These are phyloP conservation scores for Corapipo altera DNA, from an alignment of 2,113 vertebrate species.

Conservation along the genomic window DNA sequence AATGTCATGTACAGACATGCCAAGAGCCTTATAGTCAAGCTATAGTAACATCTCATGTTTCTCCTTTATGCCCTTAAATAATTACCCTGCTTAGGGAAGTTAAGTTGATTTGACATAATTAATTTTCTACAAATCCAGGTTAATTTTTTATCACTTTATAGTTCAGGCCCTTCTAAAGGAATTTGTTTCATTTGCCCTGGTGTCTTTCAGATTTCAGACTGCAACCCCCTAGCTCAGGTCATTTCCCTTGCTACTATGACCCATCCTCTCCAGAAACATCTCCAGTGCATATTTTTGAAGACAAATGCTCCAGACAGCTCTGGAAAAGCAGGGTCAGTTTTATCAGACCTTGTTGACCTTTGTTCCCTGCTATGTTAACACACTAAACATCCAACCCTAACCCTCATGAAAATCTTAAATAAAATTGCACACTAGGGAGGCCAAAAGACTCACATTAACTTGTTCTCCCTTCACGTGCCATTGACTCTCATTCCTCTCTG, in stretches of 20 bases:
- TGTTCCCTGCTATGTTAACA: not conserved
- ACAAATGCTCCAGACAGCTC: not conserved
- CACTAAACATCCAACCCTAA: not conserved
- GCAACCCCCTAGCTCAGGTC: not conserved
- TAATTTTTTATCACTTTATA: not conserved
- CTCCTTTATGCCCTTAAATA: not conserved
- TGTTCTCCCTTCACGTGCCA: not conserved
- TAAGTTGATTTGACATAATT: not conserved
- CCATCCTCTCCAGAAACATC: not conserved
- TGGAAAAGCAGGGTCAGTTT: not conserved
- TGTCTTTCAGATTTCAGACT: not conserved
- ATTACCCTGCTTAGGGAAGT: not conserved
- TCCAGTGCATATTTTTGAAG: not conserved
- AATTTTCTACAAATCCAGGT: not conserved
- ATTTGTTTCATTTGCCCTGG: not conserved
- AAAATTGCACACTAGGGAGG: not conserved
- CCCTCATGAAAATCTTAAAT: not conserved
- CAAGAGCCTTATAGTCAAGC: not conserved
- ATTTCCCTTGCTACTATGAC: not conserved
- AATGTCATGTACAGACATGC: rapidly evolving
- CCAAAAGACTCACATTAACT: not conserved
- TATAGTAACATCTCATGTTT: not conserved
- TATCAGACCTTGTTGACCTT: not conserved
- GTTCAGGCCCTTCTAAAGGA: not conserved
- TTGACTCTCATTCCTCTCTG: not conserved